Evolutionary conservation across 2,113 vertebrate species (phyloP).

Genomic region (Sorex fumeus): DNA sequence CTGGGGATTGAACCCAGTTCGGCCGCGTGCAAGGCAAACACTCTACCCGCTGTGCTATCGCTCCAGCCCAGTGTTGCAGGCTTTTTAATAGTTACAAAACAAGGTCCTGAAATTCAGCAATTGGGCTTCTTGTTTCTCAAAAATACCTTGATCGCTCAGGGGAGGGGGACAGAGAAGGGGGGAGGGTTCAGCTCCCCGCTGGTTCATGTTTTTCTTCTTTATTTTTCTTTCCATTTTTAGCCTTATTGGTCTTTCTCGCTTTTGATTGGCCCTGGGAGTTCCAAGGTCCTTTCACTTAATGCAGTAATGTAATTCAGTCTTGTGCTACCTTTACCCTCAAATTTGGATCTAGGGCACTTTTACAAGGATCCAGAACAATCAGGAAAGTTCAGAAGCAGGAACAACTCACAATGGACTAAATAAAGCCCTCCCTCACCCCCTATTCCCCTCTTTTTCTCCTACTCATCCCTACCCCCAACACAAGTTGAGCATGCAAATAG

Average conservation of each 20-base stretch:
- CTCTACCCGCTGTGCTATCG: too few relatives aligned
- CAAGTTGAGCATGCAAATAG: not conserved
- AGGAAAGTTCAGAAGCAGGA: not conserved
- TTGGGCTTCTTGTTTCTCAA: not conserved
- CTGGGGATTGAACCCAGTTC: too few relatives aligned
- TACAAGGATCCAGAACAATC: not conserved
- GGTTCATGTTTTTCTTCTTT: conserved; percentile 17
- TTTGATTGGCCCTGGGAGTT: conserved; percentile 22
- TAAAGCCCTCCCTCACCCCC: not conserved
- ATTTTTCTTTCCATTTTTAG: conserved; percentile 68
- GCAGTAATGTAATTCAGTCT: conserved; percentile 30
- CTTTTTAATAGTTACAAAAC: not conserved
- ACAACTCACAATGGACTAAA: not conserved
- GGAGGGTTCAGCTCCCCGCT: not conserved
- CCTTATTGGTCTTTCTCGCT: conserved; percentile 20
- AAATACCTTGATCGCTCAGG: not conserved
- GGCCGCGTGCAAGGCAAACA: too few relatives aligned
- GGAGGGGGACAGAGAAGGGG: not conserved
- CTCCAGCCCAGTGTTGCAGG: too few relatives aligned
- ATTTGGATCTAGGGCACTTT: conserved; percentile 41
- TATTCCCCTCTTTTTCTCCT: not conserved
- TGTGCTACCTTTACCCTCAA: not conserved
- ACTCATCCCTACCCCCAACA: too few relatives aligned
- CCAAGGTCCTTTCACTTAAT: conserved; percentile 43
- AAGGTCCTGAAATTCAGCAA: not conserved